Percentiles rank a stretch among this genome's conserved stretches.
Conservation (phyloP, 2,888 invertebrate species). For the Brenthis hecate region DNA sequence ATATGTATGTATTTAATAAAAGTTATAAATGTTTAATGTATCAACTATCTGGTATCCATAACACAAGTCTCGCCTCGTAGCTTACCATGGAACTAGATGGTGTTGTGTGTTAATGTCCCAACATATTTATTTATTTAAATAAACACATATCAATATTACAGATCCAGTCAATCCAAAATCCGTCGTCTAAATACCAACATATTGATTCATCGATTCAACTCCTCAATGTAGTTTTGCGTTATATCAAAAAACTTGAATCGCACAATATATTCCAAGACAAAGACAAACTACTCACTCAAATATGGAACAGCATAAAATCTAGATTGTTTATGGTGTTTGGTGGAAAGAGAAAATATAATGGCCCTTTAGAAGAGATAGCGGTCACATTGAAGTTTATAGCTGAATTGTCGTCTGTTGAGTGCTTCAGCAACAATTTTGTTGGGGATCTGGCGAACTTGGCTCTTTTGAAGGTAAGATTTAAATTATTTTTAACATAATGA, state of each 20-base stretch:
- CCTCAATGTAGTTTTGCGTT: conserved; percentile 58
- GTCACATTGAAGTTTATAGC: conserved; percentile 61
- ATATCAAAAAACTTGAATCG: conserved; percentile 67
- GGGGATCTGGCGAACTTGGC: conserved; percentile 57
- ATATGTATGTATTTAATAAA: too few species aligned
- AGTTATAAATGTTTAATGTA: too few species aligned
- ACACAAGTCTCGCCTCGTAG: too few species aligned
- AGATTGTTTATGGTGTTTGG: conserved; percentile 50
- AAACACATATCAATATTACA: conserved; percentile 47
- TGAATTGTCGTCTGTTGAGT: conserved; percentile 63
- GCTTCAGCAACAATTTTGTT: conserved; percentile 56
- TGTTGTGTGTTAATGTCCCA: too few species aligned
- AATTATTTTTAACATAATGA: too few species aligned
- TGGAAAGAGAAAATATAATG: conserved; percentile 44
- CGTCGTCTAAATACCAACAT: conserved; percentile 57
- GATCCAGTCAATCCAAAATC: conserved; percentile 59
- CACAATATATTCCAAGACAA: conserved; percentile 62
- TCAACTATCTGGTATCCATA: too few species aligned
- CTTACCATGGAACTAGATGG: too few species aligned
- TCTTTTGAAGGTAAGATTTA: conserved; percentile 58
- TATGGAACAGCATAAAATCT: conserved; percentile 61
- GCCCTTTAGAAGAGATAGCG: conserved; percentile 58
- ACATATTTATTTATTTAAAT: too few species aligned
- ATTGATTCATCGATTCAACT: conserved; percentile 64
- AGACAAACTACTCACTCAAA: conserved; percentile 59